phyloP scores from a whole-genome alignment of 2,888 invertebrate species.

The Spialia ferax region DNA sequence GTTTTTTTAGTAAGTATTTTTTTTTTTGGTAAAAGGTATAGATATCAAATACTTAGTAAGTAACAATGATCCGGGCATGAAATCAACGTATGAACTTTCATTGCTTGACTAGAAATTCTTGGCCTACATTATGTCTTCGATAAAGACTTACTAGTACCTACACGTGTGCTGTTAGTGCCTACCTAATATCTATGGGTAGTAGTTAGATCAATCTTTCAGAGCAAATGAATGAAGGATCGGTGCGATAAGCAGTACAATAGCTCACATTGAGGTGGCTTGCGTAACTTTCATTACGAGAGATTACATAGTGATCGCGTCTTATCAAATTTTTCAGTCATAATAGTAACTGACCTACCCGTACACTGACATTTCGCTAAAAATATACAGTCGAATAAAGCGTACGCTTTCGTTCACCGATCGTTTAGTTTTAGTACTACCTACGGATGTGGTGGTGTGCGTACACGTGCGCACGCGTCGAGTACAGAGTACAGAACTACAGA shows the following conservation, averaged over 20 bases:
- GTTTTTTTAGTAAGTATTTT: too few relatives aligned
- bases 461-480: slow-evolving; percentile 54
- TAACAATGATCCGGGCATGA: too few relatives aligned
- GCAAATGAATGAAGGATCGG: slow-evolving; percentile 36
- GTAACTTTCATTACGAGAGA: slow-evolving; percentile 46
- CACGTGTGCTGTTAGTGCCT: not conserved
- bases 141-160: slow-evolving; percentile 7
- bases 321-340: slow-evolving; percentile 65
- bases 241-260: slow-evolving; percentile 32
- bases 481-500: slow-evolving; percentile 44
- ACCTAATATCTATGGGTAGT: not conserved
- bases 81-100: slow-evolving; percentile 18
- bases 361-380: slow-evolving; percentile 76
- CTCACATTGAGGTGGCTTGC: slow-evolving; percentile 39
- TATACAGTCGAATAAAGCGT: slow-evolving; percentile 68
- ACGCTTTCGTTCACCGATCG: slow-evolving; percentile 73
- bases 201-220: slow-evolving; percentile 30
- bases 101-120: slow-evolving; percentile 24
- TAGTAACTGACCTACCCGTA: slow-evolving; percentile 82
- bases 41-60: too few relatives aligned
- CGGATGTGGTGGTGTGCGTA: slow-evolving; percentile 53
- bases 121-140: slow-evolving; percentile 31
- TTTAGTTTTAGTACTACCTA: slow-evolving; percentile 61
- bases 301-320: slow-evolving; percentile 42
- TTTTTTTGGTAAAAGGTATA: not conserved